Evolutionary conservation across 2,797 vertebrate species (phyloP), one percentile per base, ranked within the genome.

Genomic region (Poeciliopsis infans): DNA sequence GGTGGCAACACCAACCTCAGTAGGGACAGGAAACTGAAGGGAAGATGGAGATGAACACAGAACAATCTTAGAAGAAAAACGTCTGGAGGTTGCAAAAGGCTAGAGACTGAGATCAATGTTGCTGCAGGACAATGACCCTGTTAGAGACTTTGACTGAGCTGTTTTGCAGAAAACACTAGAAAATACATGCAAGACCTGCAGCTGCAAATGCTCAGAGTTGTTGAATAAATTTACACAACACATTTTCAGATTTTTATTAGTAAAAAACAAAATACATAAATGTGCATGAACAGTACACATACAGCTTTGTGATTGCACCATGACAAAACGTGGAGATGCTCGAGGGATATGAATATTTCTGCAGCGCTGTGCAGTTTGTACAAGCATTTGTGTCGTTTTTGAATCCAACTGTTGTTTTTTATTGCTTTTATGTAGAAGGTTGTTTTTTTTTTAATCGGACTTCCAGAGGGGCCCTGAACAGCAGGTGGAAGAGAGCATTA

Each of bases 361-460:
- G 23, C 5, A 41, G n/a, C 5, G n/a, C 66, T n/a, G 39, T 69
- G 11, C 18, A 5, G 39, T 53, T 28, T 72, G n/a, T 61, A 36
- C 33, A 41, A 43, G 11, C 31, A 49, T 70, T 18, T 70, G 45
- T 13, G 10, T 18, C 5, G 49, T 57, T 88, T 80, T 72, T 1
- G 33, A 16, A 53, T 16, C 64, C 47, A 83, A 7, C 25, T 25
- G 23, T 64, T 73, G 1, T 49, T 75, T 59, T 70, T 36, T 33
- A 53, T 75, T 31, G 49, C 85, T 53, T 31, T 41, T 39, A 16
- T 51, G 49, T 51, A 10, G 28, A 18, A 15, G 68, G 2, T 39
- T 1, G 5, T 39, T 25, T 77, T 3, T 10, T 25, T 8, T 25
- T 59, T 20, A 68, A 68, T 73, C 7, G 55, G 66, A 28, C 33